phyloP scores from a whole-genome alignment of 2,888 invertebrate genomes.

The Ellobium chinense region DNA sequence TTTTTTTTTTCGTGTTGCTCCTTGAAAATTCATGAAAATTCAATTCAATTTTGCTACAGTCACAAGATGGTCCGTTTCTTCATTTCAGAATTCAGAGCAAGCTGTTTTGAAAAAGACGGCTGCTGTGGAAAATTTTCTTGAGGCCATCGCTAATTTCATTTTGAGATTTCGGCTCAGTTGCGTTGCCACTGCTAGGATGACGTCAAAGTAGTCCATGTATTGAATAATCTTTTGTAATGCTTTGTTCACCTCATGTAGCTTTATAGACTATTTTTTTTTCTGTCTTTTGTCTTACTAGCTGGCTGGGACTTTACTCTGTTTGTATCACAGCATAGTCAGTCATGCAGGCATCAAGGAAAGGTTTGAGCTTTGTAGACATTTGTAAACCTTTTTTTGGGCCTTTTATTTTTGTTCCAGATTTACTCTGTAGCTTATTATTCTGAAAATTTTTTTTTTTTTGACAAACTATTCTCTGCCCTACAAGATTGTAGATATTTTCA shows the following conservation, averaged over 20 bases:
- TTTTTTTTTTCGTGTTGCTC: background rate
- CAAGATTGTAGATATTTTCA: background rate
- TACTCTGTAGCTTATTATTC: background rate
- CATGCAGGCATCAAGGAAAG: background rate
- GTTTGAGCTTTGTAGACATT: background rate
- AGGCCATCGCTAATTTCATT: too few relatives aligned
- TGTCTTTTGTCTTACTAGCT: background rate
- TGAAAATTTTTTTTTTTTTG: background rate
- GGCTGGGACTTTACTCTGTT: slow-evolving; percentile 8
- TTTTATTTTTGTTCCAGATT: too few relatives aligned
- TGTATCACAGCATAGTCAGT: background rate
- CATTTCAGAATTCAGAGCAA: too few relatives aligned
- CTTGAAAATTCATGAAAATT: background rate
- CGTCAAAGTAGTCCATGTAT: background rate
- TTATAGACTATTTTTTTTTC: background rate
- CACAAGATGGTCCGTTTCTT: background rate
- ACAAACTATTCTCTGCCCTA: background rate
- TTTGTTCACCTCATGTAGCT: slow-evolving; percentile 1
- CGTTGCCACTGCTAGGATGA: background rate
- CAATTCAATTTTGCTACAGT: background rate
- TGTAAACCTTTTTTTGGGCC: background rate
- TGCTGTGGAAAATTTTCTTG: too few relatives aligned
- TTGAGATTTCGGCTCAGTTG: background rate
- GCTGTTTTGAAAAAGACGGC: too few relatives aligned
- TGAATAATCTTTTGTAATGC: background rate